A percentile compares a stretch with the other conserved stretches of the same genome.
These are phyloP conservation scores for Drosophila miranda DNA, from an alignment of 1,140 invertebrate genomes.

Conservation along the genomic window DNA sequence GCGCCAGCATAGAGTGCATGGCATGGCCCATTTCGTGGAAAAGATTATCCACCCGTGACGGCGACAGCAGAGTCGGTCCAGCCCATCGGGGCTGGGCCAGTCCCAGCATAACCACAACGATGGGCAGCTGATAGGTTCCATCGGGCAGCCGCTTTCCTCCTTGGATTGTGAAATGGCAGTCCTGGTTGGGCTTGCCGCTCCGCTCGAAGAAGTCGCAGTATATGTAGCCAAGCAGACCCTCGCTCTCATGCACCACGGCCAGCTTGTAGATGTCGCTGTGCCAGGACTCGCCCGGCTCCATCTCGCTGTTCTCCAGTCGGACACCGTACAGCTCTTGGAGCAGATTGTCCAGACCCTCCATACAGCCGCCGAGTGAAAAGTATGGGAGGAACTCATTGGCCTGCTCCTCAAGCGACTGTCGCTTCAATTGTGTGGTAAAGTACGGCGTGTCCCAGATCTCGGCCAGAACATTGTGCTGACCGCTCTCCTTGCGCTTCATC, in stretches of 20 bases:
- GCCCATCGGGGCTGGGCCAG: slow-evolving; percentile 89
- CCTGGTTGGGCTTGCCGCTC: slow-evolving; percentile 95
- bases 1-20: slow-evolving; percentile 98
- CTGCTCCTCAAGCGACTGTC: slow-evolving; percentile 86
- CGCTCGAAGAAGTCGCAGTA: slow-evolving; percentile 99
- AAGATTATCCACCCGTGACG: slow-evolving; percentile 95
- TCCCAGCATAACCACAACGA: slow-evolving; percentile 97
- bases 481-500: slow-evolving; percentile 85
- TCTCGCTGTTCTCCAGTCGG: slow-evolving; percentile 87
- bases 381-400: slow-evolving; percentile 91
- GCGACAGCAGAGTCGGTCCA: slow-evolving; percentile 91
- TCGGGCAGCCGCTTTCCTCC: slow-evolving; percentile 92
- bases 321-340: slow-evolving; percentile 92
- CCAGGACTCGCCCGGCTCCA: slow-evolving; percentile 92
- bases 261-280: slow-evolving; percentile 94
- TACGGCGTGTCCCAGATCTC: slow-evolving; percentile 94
- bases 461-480: slow-evolving; percentile 80
- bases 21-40: slow-evolving; percentile 99
- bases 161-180: slow-evolving; percentile 99
- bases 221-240: slow-evolving; percentile 94
- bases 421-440: slow-evolving; percentile 88
- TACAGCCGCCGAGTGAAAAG: slow-evolving; percentile 96
- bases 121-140: slow-evolving; percentile 94
- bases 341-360: slow-evolving; percentile 96
- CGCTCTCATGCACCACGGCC: slow-evolving; percentile 89